Conservation (phyloP, 2,888 invertebrate genomes). For the Mystacides longicornis region DNA sequence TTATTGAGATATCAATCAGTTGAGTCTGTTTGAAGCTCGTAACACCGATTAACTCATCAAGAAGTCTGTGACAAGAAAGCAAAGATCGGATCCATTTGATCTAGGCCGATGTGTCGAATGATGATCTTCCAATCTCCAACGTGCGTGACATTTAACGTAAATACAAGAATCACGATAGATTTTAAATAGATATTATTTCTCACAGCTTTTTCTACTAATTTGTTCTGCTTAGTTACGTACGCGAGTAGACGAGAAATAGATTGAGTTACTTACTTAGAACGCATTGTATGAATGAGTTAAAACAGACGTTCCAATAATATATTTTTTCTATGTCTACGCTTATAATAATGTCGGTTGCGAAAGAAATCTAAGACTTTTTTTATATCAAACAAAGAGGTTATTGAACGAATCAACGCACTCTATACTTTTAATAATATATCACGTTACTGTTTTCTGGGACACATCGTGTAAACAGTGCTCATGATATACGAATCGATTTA, state of each 20-base stretch:
- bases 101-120: background rate
- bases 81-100: background rate
- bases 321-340: no score
- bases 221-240: background rate
- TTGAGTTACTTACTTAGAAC: no score
- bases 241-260: no score
- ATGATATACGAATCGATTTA: background rate
- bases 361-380: no score
- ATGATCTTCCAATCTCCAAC: background rate
- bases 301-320: no score
- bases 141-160: constrained; percentile 4
- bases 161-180: background rate
- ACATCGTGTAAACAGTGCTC: background rate
- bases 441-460: background rate
- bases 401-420: no score
- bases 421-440: no score
- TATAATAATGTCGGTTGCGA: no score
- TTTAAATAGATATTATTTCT: background rate
- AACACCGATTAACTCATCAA: background rate
- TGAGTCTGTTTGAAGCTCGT: background rate
- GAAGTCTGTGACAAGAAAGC: background rate
- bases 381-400: no score
- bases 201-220: background rate
- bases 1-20: background rate
- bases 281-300: no score